A percentile compares a stretch with the other conserved stretches of the same genome.
These are phyloP conservation scores for Grammomys surdaster DNA, from an alignment of 2,113 vertebrate species.

Conservation along the genomic window DNA sequence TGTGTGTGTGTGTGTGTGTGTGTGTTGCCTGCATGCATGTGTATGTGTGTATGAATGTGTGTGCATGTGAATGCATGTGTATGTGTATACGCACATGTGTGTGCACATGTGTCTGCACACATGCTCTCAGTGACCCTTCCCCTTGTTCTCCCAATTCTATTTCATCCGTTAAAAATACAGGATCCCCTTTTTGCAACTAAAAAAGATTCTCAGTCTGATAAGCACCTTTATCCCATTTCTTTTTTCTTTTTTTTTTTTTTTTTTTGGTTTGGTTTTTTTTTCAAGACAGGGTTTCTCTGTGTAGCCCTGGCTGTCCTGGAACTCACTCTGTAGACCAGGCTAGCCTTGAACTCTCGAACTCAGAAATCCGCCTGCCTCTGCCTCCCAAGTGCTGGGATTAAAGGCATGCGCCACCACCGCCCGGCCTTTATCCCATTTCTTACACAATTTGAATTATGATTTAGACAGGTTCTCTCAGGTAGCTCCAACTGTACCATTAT, in stretches of 20 bases:
- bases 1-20: constrained; percentile 22
- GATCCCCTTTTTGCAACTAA: background rate
- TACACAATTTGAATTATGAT: constrained; percentile 16
- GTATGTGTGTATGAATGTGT: constrained; percentile 28
- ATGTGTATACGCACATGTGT: constrained; percentile 17
- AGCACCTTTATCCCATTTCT: constrained; percentile 10
- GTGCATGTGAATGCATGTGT: constrained; percentile 19
- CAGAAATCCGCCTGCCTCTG: too few relatives aligned
- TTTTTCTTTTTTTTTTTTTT: background rate
- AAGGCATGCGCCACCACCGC: too few relatives aligned
- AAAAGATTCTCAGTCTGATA: constrained; percentile 58
- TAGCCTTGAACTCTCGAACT: too few relatives aligned
- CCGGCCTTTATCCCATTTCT: background rate
- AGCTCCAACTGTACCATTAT: background rate
- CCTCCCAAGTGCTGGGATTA: too few relatives aligned
- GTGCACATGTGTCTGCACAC: background rate
- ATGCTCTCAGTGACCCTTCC: constrained; percentile 58
- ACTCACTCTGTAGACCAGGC: too few relatives aligned
- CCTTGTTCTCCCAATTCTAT: constrained; percentile 32
- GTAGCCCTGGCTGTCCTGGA: too few relatives aligned
- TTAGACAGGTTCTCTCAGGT: background rate
- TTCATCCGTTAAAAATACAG: constrained; percentile 34
- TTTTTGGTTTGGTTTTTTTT: too few relatives aligned
- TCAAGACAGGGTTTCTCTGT: too few relatives aligned
- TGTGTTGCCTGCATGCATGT: constrained; percentile 12